Evolutionary conservation across 2,888 invertebrate species (phyloP).

Genomic region (Pteria penguin): DNA sequence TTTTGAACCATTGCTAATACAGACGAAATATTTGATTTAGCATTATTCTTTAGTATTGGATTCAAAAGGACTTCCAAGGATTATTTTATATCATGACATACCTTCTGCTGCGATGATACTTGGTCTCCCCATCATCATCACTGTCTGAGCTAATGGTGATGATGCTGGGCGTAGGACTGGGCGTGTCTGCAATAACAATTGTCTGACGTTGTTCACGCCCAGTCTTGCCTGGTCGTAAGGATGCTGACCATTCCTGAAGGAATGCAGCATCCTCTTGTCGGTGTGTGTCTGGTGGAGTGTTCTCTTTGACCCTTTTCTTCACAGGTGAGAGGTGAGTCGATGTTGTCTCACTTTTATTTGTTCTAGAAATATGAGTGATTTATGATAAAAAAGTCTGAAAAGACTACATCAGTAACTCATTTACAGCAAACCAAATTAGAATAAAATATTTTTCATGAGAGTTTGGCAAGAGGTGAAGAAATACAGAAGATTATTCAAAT

Average conservation of each 20-base stretch:
- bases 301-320: conserved; percentile 97
- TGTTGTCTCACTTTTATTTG: conserved; percentile 63
- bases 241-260: conserved; percentile 57
- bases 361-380: conserved; percentile 21
- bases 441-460: too few relatives aligned
- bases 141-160: conserved; percentile 98
- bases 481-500: too few relatives aligned
- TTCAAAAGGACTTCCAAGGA: too few relatives aligned
- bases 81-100: too few relatives aligned
- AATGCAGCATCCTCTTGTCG: conserved; percentile 53
- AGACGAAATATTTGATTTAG: too few relatives aligned
- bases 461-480: too few relatives aligned
- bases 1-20: too few relatives aligned
- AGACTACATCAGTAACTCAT: background rate
- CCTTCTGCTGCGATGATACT: conserved; percentile 33
- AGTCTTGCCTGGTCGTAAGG: conserved; percentile 46
- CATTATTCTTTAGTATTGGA: too few relatives aligned
- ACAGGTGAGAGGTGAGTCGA: conserved; percentile 94
- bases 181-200: conserved; percentile 96
- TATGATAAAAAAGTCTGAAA: background rate
- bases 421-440: too few relatives aligned
- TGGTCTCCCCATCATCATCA: conserved; percentile 84
- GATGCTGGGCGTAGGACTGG: conserved; percentile 95
- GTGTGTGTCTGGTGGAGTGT: conserved; percentile 86
- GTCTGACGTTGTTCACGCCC: conserved; percentile 85